These are phyloP conservation scores for Neodiprion fabricii DNA, from an alignment of 1,140 invertebrate genomes.

Conservation along the genomic window DNA sequence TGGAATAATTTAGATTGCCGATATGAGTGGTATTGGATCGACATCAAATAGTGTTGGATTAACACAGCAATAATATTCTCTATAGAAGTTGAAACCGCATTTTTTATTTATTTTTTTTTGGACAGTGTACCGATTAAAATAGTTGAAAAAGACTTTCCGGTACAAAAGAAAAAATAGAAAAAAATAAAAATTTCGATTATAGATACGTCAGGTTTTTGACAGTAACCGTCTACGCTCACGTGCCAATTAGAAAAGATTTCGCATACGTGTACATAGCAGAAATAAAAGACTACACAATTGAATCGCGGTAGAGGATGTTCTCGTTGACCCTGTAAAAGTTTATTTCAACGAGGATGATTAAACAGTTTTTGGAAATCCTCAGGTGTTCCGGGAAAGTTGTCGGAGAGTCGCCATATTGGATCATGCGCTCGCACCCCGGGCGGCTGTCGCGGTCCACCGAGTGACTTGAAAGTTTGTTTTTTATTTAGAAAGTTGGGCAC, in stretches of 20 bases:
- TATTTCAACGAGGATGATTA: not conserved
- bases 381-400: not conserved
- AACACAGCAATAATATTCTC: too few relatives aligned
- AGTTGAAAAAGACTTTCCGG: too few relatives aligned
- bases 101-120: too few relatives aligned
- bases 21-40: too few relatives aligned
- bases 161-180: too few relatives aligned
- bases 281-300: constrained; percentile 12
- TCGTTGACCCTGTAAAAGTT: not conserved
- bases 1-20: too few relatives aligned
- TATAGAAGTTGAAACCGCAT: too few relatives aligned
- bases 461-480: constrained; percentile 56
- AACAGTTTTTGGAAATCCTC: constrained; percentile 12
- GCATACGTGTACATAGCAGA: constrained; percentile 11
- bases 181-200: too few relatives aligned
- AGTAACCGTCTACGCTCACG: not conserved
- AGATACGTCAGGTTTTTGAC: constrained; percentile 18
- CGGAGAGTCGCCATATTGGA: constrained; percentile 28
- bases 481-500: constrained; percentile 44
- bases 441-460: constrained; percentile 27
- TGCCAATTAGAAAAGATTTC: not conserved
- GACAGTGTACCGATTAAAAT: too few relatives aligned
- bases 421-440: constrained; percentile 28
- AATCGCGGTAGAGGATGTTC: not conserved
- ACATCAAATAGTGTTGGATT: too few relatives aligned